A percentile compares a stretch with the other conserved stretches of the same genome.
Conservation (phyloP, 2,888 invertebrate genomes). For the Sarcophaga caerulescens region DNA sequence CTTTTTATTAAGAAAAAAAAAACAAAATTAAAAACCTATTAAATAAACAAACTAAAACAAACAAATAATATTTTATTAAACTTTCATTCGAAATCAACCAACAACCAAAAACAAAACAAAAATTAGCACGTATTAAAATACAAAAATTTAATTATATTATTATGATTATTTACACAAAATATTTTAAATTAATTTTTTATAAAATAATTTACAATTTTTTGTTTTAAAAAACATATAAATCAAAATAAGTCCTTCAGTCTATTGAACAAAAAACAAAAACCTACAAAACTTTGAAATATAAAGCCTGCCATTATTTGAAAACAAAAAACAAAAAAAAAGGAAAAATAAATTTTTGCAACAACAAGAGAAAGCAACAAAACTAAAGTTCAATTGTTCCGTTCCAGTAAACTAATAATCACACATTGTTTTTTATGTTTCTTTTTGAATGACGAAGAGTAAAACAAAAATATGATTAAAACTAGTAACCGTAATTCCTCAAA, state of each 20-base stretch:
- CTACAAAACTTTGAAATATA: slow-evolving; percentile 78
- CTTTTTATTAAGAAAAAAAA: slow-evolving; percentile 76
- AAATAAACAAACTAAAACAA: slow-evolving; percentile 56
- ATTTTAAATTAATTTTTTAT: slow-evolving; percentile 22
- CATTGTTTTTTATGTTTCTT: slow-evolving; percentile 58
- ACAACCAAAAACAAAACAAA: neutral
- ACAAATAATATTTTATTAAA: slow-evolving; percentile 54
- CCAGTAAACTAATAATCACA: slow-evolving; percentile 67
- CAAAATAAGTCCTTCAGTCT: slow-evolving; percentile 47
- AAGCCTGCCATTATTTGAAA: slow-evolving; percentile 76
- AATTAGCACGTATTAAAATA: slow-evolving; percentile 55
- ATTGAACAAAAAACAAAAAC: slow-evolving; percentile 17
- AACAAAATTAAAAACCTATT: slow-evolving; percentile 67
- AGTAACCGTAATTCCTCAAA: slow-evolving; percentile 68
- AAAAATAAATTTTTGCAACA: slow-evolving; percentile 68
- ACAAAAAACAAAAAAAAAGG: slow-evolving; percentile 42
- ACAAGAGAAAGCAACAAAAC: slow-evolving; percentile 71
- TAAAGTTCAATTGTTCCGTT: slow-evolving; percentile 73
- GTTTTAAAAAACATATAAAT: slow-evolving; percentile 27
- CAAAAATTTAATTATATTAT: neutral
- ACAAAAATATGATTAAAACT: slow-evolving; percentile 29
- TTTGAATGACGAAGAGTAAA: slow-evolving; percentile 30
- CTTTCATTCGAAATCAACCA: slow-evolving; percentile 50
- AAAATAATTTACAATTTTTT: slow-evolving; percentile 16
- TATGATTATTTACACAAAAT: slow-evolving; percentile 47